Conservation (phyloP, 2,888 invertebrate species). For the Tupiocoris notatus region DNA sequence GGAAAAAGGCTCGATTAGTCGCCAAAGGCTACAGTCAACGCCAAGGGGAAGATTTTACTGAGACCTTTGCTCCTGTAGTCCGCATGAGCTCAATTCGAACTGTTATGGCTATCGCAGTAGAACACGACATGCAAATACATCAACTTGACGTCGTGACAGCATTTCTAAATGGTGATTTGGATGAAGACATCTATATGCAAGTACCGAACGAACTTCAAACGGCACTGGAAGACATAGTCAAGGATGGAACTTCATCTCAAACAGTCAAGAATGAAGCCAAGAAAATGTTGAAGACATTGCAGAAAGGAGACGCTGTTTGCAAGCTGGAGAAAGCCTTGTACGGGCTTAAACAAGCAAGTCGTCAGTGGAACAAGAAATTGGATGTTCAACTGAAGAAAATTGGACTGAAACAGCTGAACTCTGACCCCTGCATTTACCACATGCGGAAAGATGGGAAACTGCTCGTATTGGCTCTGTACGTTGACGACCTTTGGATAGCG, state of each 20-base stretch:
- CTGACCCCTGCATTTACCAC: conserved; percentile 28
- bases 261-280: not conserved
- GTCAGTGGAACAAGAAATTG: not conserved
- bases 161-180: not conserved
- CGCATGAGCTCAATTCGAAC: no score
- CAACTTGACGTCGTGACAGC: not conserved
- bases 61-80: no score
- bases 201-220: not conserved
- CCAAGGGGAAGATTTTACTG: no score
- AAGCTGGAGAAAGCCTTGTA: not conserved
- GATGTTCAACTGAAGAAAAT: not conserved
- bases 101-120: no score
- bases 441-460: not conserved
- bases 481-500: not conserved
- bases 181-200: not conserved
- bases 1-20: no score
- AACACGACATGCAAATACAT: not conserved
- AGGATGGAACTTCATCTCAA: not conserved
- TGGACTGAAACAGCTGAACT: not conserved
- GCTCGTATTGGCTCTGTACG: not conserved
- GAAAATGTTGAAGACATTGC: not conserved
- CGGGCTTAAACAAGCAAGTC: not conserved
- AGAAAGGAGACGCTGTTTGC: not conserved
- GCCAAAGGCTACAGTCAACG: no score
- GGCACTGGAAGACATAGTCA: not conserved